Conservation (phyloP, 2,113 vertebrate species). For the Pyrgilauda ruficollis region DNA sequence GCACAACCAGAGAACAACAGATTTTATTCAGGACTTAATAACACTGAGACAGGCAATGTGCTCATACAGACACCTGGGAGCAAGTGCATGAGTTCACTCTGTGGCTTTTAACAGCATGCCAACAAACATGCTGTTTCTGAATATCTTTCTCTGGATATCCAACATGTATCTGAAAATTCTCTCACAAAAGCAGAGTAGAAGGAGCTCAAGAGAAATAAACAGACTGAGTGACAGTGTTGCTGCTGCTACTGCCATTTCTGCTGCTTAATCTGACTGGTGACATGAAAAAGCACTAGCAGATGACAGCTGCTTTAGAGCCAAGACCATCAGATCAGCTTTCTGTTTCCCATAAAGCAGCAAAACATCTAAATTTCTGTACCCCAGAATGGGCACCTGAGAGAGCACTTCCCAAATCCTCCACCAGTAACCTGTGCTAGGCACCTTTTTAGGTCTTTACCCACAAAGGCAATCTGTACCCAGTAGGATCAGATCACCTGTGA, state of each 20-base stretch:
- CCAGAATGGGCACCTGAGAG: neutral
- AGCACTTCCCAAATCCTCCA: neutral
- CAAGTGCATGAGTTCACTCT: neutral
- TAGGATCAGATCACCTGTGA: rapidly evolving
- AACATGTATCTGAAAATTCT: neutral
- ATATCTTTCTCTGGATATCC: neutral
- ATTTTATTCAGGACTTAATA: neutral
- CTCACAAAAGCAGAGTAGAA: neutral
- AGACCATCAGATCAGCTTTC: neutral
- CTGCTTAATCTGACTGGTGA: neutral
- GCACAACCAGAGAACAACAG: neutral
- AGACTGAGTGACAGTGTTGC: neutral
- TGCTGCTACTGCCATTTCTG: neutral
- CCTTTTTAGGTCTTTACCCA: neutral
- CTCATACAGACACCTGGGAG: neutral
- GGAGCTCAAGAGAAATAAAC: neutral
- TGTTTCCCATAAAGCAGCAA: neutral
- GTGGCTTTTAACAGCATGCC: neutral
- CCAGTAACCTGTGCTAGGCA: neutral
- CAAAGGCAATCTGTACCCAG: neutral
- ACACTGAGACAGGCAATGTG: neutral
- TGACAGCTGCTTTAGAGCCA: neutral
- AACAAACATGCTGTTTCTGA: neutral
- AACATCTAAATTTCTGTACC: neutral
- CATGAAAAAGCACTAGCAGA: neutral